Evolutionary conservation across 1,140 invertebrate species (phyloP).

Genomic region (Protaetia brevitarsis): DNA sequence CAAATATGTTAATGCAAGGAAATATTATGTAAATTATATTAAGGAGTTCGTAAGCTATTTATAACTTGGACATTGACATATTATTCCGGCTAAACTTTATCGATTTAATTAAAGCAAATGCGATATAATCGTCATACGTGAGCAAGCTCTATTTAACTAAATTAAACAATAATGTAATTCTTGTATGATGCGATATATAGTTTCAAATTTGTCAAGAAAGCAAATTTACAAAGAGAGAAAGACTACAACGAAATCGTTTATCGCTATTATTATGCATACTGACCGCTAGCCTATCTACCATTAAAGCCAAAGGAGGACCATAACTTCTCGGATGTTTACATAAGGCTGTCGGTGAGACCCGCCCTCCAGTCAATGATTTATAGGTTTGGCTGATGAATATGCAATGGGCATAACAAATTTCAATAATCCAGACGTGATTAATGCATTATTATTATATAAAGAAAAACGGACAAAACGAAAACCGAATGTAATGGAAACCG

Average conservation of each 20-base stretch:
- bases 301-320: constrained; percentile 4
- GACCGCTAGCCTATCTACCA: not conserved
- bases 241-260: not conserved
- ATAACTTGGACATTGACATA: not conserved
- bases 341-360: constrained; percentile 30
- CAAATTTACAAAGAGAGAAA: not conserved
- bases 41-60: not conserved
- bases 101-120: no score
- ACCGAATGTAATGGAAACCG: constrained; percentile 20
- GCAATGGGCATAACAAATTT: constrained; percentile 33
- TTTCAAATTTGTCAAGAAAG: no score
- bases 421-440: constrained; percentile 31
- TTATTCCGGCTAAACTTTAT: no score
- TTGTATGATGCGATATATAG: no score
- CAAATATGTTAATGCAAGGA: no score
- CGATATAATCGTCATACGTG: no score
- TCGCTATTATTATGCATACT: constrained; percentile 9
- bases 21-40: not conserved
- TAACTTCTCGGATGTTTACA: constrained; percentile 28
- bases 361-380: constrained; percentile 29
- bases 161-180: no score
- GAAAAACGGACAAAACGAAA: constrained; percentile 13
- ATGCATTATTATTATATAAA: constrained; percentile 27
- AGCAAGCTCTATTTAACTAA: no score
- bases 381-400: constrained; percentile 34